phyloP scores from a whole-genome alignment of 2,797 vertebrate genomes.

The Paguma larvata region DNA sequence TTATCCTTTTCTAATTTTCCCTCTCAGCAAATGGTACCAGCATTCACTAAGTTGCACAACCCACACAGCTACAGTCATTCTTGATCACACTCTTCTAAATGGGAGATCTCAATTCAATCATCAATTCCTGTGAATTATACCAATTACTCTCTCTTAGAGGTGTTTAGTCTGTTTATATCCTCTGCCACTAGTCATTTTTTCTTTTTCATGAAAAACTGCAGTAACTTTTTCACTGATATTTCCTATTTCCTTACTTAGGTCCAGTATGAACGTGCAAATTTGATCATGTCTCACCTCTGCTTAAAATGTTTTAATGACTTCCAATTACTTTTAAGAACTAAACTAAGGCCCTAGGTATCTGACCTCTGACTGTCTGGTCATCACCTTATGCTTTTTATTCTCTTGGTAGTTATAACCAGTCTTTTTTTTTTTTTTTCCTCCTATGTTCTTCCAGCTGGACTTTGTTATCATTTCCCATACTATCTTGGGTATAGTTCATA shows the following conservation, averaged over 20 bases:
- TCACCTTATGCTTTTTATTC: background rate
- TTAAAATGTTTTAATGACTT: conserved; percentile 11
- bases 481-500: background rate
- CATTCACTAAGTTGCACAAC: background rate
- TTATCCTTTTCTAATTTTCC: background rate
- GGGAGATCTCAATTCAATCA: background rate
- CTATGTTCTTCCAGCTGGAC: background rate
- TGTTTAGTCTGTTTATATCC: background rate
- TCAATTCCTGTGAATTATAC: background rate
- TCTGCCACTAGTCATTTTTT: background rate
- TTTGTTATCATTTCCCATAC: background rate
- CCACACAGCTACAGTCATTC: background rate
- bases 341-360: background rate
- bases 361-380: background rate
- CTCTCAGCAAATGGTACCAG: background rate
- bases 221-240: background rate
- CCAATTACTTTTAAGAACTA: conserved; percentile 6
- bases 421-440: background rate
- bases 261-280: background rate
- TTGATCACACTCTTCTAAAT: background rate
- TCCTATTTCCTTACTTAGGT: background rate
- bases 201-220: background rate
- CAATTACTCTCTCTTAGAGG: background rate
- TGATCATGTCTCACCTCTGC: background rate
- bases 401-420: background rate